These are phyloP conservation scores for Globicephala melas DNA, from an alignment of 2,113 vertebrate genomes.

Conservation along the genomic window DNA sequence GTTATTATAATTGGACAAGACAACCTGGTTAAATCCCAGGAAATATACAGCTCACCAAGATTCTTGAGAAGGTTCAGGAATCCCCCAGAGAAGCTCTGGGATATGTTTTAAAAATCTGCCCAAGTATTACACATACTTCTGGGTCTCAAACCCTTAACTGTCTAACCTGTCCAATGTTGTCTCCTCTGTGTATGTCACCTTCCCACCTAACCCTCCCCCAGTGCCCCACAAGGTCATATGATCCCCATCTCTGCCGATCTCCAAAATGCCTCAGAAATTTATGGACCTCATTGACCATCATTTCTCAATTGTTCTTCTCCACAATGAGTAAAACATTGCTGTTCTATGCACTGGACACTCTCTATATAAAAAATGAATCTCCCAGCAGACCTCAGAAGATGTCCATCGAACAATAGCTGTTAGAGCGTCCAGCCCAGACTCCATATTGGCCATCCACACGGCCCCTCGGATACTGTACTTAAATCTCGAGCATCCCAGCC, in stretches of 20 bases:
- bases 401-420: background rate
- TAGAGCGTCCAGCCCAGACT: background rate
- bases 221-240: background rate
- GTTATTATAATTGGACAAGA: background rate
- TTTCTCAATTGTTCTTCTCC: background rate
- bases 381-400: background rate
- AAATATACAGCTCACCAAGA: slow-evolving; percentile 2
- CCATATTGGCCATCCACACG: background rate
- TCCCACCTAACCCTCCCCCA: background rate
- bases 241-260: background rate
- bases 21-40: background rate
- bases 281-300: background rate
- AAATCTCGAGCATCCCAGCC: background rate
- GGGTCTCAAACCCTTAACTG: background rate
- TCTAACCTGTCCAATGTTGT: background rate
- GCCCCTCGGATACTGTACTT: background rate
- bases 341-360: background rate
- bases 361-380: background rate
- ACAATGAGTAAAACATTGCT: background rate
- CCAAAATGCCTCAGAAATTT: background rate
- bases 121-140: background rate
- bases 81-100: background rate
- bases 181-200: background rate
- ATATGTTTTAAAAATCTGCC: background rate
- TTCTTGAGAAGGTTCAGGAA: slow-evolving; percentile 9